phyloP scores from a whole-genome alignment of 2,113 vertebrate genomes.

The Scartelaos histophorus region DNA sequence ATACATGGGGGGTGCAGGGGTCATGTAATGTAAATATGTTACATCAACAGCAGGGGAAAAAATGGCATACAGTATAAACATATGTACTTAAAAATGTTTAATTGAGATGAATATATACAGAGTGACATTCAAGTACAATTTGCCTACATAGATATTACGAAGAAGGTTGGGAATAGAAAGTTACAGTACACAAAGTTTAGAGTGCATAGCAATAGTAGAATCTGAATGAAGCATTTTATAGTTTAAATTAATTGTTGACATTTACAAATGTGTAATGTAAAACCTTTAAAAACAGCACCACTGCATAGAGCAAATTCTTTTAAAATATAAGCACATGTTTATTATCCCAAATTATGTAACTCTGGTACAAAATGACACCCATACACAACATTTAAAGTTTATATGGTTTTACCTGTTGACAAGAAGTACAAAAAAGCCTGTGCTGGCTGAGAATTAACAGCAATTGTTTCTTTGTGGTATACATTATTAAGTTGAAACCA shows the following conservation, averaged over 20 bases:
- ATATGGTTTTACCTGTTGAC: neutral
- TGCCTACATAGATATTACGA: slow-evolving; percentile 57
- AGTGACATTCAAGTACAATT: slow-evolving; percentile 67
- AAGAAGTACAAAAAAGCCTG: slow-evolving; percentile 19
- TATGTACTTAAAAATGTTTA: slow-evolving; percentile 25
- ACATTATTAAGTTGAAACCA: slow-evolving; percentile 27
- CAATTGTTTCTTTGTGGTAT: slow-evolving; percentile 20
- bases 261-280: slow-evolving; percentile 41
- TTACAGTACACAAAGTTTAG: slow-evolving; percentile 67
- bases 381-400: neutral
- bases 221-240: slow-evolving; percentile 34
- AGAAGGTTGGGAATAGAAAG: slow-evolving; percentile 65
- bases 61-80: neutral
- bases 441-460: neutral
- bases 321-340: slow-evolving; percentile 12
- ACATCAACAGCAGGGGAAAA: neutral
- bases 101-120: slow-evolving; percentile 56
- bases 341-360: slow-evolving; percentile 27
- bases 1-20: neutral
- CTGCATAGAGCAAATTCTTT: slow-evolving; percentile 62
- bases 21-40: neutral
- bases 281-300: slow-evolving; percentile 47
- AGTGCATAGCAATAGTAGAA: slow-evolving; percentile 70
- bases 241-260: slow-evolving; percentile 33
- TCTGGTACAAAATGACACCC: slow-evolving; percentile 39